Evolutionary conservation across 2,797 vertebrate species (phyloP), one percentile per base, ranked within the genome.

Genomic region (Sebastes oblongus): DNA sequence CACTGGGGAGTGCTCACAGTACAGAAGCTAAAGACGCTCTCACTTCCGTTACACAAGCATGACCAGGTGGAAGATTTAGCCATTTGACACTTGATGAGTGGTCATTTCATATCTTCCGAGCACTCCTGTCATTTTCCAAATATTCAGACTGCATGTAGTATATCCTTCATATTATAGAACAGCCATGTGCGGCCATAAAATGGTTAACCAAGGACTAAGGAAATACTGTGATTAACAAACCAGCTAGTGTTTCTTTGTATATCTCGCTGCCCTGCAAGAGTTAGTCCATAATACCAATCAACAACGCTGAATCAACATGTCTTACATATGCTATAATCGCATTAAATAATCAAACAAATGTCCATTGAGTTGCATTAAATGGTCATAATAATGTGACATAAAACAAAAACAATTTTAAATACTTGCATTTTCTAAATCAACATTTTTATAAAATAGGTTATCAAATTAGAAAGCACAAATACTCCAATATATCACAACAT

Each of bases 11-110:
- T 39, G 0, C 13, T 39, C 36, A 39, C 34, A 36, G 34, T 13
- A 36, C 34, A 36, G 34, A 36, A 36, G 34, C 34, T 36, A 36
- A 36, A 36, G 34, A 36, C 11, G 11, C 34, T 36, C 34, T 36
- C 0, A 36, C 11, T 36, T 36, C 34, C 4, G 1, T 39, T 39
- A 39, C 13, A 39, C 36, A 14, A 39, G 36, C 0, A 10, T 9
- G 13, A 66, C 2, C 75, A 62, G 8, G 20, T 18, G 54, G 46
- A 39, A 3, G 22, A 52, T 12, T 50, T 12, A 14, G 61, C 4
- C 39, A 18, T 24, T 24, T 24, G 2, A 32, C 11, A 1, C 20
- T 32, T 24, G 12, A 50, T 50, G 24, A 46, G 18, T 1, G 4
- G 34, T 29, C 39, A 12, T 66, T 20, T 66, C 42, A 7, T 10